Evolutionary conservation across 2,888 invertebrate genomes (phyloP).

Genomic region (Nomada ferruginata): DNA sequence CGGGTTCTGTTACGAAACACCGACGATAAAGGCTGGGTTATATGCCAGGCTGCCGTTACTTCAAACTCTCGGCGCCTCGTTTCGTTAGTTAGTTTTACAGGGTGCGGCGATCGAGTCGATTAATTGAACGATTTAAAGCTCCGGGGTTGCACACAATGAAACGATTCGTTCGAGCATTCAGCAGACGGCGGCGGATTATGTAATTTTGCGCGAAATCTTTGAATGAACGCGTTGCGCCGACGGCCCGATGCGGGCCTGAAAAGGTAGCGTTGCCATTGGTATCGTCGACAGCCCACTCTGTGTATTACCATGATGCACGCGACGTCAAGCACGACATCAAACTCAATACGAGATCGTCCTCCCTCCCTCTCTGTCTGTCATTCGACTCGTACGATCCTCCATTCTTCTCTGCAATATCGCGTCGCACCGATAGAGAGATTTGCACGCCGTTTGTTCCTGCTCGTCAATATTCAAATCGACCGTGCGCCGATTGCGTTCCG

Average conservation of each 20-base stretch:
- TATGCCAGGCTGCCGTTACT: background rate
- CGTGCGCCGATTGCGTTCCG: conserved; percentile 11
- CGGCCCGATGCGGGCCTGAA: conserved; percentile 11
- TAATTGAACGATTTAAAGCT: background rate
- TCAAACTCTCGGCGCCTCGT: background rate
- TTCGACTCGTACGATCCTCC: background rate
- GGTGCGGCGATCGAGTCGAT: too few species aligned
- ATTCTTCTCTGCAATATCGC: conserved; percentile 12
- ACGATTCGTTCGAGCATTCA: background rate
- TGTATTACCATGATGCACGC: conserved; percentile 74
- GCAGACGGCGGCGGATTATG: background rate
- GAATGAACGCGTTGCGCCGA: conserved; percentile 18
- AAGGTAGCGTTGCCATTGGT: conserved; percentile 33
- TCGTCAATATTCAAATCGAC: conserved; percentile 41
- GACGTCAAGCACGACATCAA: conserved; percentile 73
- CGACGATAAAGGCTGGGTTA: too few species aligned
- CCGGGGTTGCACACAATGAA: background rate
- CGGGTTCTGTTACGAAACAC: too few species aligned
- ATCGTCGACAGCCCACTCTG: conserved; percentile 39
- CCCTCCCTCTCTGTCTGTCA: background rate
- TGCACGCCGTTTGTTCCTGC: conserved; percentile 25
- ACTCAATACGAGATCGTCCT: conserved; percentile 42
- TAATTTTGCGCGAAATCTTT: conserved; percentile 24
- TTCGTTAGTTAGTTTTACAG: background rate
- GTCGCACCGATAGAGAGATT: conserved; percentile 29